phyloP scores from a whole-genome alignment of 1,140 invertebrate species.

The Drosophila parabipectinata region DNA sequence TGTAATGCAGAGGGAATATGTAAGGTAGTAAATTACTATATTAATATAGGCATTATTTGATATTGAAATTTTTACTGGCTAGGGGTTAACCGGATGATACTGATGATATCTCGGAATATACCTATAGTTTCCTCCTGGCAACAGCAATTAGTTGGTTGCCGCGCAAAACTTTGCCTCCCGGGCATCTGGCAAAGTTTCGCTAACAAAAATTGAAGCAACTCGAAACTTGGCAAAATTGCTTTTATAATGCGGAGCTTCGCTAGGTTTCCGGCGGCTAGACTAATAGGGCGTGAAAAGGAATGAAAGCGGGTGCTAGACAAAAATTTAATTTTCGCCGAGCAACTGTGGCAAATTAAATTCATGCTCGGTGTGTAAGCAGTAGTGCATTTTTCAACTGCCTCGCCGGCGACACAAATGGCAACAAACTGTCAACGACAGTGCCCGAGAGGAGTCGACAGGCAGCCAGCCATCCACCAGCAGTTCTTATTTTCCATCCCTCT shows the following conservation, averaged over 20 bases:
- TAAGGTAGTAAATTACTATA: too few relatives aligned
- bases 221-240: constrained; percentile 72
- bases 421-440: constrained; percentile 62
- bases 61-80: too few relatives aligned
- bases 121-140: constrained; percentile 9
- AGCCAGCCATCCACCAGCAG: neutral
- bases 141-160: constrained; percentile 38
- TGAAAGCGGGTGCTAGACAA: constrained; percentile 10
- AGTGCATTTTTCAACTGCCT: constrained; percentile 55
- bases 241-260: constrained; percentile 67
- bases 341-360: constrained; percentile 64
- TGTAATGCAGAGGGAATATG: neutral
- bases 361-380: constrained; percentile 41
- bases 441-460: constrained; percentile 27
- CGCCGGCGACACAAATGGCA: constrained; percentile 43
- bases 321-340: constrained; percentile 37
- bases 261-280: constrained; percentile 27
- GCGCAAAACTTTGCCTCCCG: constrained; percentile 16
- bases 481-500: neutral
- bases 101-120: neutral
- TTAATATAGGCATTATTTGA: too few relatives aligned
- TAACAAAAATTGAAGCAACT: constrained; percentile 70
- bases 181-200: constrained; percentile 63
- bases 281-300: constrained; percentile 54
- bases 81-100: too few relatives aligned